phyloP scores from a whole-genome alignment of 2,888 invertebrate species.

The Pristionchus entomophagus region DNA sequence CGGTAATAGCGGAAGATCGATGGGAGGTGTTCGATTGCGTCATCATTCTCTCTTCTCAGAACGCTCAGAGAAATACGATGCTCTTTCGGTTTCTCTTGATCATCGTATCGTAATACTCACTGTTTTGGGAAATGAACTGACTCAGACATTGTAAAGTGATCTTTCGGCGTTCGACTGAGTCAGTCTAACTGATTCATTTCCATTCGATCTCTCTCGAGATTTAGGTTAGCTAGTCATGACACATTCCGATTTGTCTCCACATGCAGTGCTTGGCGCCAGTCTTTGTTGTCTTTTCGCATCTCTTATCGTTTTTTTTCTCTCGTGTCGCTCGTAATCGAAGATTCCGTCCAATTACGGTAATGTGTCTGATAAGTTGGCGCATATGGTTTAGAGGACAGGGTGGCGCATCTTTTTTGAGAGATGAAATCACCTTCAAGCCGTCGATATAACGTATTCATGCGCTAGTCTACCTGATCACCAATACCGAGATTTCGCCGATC shows the following conservation, averaged over 20 bases:
- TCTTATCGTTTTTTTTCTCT: neutral
- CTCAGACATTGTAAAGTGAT: neutral
- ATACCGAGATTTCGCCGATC: too few relatives aligned
- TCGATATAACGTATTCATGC: too few relatives aligned
- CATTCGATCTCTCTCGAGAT: neutral
- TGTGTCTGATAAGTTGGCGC: neutral
- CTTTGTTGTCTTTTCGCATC: neutral
- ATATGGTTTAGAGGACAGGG: neutral
- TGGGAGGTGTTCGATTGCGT: too few relatives aligned
- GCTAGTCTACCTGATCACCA: neutral
- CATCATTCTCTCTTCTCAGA: too few relatives aligned
- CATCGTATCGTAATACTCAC: too few relatives aligned
- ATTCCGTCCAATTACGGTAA: neutral
- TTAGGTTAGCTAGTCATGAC: neutral
- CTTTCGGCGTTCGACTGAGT: neutral
- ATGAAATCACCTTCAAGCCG: too few relatives aligned
- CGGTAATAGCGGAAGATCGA: too few relatives aligned
- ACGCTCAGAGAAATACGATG: too few relatives aligned
- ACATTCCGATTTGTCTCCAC: neutral
- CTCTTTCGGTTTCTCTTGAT: too few relatives aligned
- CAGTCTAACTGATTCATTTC: neutral
- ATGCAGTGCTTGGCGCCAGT: neutral
- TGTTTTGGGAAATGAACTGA: conserved; percentile 5
- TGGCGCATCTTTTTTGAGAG: too few relatives aligned
- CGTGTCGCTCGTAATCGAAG: neutral